Percentiles rank a stretch among this genome's conserved stretches.
These are phyloP conservation scores for Heteromormyrus szaboi DNA, from an alignment of 2,797 vertebrate species.

Conservation along the genomic window DNA sequence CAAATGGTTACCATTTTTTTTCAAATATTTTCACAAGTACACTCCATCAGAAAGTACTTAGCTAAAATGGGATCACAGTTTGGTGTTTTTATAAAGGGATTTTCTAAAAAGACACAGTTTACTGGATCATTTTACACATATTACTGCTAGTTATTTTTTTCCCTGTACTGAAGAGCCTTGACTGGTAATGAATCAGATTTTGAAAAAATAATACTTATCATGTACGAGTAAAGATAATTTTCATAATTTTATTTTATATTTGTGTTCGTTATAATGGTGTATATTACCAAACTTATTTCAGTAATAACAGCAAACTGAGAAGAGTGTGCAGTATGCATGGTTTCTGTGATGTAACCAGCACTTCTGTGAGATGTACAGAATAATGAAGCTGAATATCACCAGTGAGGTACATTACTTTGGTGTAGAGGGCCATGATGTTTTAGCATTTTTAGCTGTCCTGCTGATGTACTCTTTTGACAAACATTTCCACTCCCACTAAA, in stretches of 20 bases:
- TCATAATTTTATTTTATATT: neutral
- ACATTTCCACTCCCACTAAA: neutral
- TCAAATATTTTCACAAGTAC: neutral
- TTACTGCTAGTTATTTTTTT: neutral
- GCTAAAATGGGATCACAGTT: neutral
- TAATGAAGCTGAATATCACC: neutral
- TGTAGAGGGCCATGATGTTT: neutral
- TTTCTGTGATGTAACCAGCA: neutral
- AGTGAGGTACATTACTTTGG: neutral
- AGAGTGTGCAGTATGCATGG: neutral
- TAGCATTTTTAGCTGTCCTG: neutral
- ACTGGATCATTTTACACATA: neutral
- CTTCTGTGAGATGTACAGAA: neutral
- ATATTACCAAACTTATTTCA: neutral
- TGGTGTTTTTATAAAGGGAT: conserved; percentile 3
- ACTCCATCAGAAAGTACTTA: neutral
- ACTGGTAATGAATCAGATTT: neutral
- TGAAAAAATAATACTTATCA: neutral
- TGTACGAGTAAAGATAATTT: neutral
- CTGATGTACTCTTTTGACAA: neutral
- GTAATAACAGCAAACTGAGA: neutral
- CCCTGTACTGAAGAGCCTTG: neutral
- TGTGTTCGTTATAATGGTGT: neutral
- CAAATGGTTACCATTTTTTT: neutral
- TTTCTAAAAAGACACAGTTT: neutral